These are phyloP conservation scores for Lepus townsendii DNA, from an alignment of 2,797 vertebrate genomes.

Conservation along the genomic window DNA sequence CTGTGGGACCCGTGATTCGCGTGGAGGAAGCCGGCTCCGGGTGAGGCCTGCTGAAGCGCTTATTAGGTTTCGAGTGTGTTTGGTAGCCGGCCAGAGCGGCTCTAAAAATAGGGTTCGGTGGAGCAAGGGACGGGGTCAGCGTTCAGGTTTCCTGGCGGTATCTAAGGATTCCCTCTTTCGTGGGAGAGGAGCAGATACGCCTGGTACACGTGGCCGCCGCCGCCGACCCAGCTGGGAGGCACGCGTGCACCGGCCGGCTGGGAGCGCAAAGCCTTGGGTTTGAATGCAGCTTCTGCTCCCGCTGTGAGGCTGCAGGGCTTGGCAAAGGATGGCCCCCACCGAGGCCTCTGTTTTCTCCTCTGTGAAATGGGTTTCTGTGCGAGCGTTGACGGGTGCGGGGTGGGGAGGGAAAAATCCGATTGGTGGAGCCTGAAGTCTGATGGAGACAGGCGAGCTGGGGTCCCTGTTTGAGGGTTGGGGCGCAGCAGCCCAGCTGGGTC, in stretches of 20 bases:
- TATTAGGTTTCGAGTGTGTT: constrained; percentile 80
- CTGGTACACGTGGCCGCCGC: not conserved
- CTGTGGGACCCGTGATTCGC: constrained; percentile 69
- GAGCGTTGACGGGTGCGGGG: too few relatives aligned
- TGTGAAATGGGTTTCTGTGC: not conserved
- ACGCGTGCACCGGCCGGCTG: not conserved
- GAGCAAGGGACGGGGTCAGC: constrained; percentile 53
- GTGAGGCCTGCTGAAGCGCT: constrained; percentile 72
- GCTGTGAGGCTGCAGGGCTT: not conserved
- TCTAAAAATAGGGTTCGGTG: constrained; percentile 83
- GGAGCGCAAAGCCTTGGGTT: not conserved
- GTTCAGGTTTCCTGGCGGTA: constrained; percentile 55
- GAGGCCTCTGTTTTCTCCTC: constrained; percentile 7
- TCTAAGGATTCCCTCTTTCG: constrained; percentile 73
- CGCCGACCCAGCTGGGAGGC: not conserved
- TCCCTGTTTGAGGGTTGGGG: too few relatives aligned
- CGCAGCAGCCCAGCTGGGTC: not conserved
- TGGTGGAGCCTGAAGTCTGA: not conserved
- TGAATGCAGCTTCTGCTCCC: not conserved
- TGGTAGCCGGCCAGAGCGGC: constrained; percentile 75
- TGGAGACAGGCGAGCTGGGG: not conserved
- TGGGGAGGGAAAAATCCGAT: not conserved
- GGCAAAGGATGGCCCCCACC: not conserved
- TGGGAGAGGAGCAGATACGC: not conserved
- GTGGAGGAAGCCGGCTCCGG: constrained; percentile 71